These are phyloP conservation scores for Albula goreensis DNA, from an alignment of 2,113 vertebrate species.

Conservation along the genomic window DNA sequence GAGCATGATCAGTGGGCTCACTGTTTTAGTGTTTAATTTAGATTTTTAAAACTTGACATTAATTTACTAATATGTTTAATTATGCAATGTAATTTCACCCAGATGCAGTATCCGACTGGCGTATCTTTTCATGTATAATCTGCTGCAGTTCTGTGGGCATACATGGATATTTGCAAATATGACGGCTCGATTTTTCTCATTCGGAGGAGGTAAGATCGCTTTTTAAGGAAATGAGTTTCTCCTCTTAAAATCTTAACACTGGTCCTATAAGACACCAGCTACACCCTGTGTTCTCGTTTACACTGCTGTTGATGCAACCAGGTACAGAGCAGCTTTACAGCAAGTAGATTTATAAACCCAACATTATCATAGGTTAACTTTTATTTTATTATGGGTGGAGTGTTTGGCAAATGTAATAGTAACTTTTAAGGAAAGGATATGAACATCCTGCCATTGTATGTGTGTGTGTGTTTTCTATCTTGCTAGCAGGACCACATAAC, in stretches of 20 bases:
- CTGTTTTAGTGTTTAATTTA: background rate
- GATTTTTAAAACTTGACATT: background rate
- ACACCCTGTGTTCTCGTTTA: background rate
- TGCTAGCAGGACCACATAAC: background rate
- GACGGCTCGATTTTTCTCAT: slow-evolving; percentile 84
- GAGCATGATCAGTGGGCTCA: too few relatives aligned
- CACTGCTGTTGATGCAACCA: background rate
- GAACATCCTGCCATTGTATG: too few relatives aligned
- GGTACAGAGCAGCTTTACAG: background rate
- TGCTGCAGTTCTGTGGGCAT: slow-evolving; percentile 93
- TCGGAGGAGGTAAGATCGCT: slow-evolving; percentile 82
- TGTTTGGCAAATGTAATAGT: background rate
- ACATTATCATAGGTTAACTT: background rate
- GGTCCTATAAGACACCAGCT: background rate
- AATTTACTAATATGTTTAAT: background rate
- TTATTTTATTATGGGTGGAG: background rate
- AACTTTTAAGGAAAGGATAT: too few relatives aligned
- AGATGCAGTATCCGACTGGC: slow-evolving; percentile 71
- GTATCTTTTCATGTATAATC: slow-evolving; percentile 86
- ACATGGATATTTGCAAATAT: slow-evolving; percentile 95
- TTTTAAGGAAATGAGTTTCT: background rate
- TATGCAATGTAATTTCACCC: slow-evolving; percentile 44
- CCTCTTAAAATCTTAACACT: background rate
- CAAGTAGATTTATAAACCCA: background rate
- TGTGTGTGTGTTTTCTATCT: background rate